Evolutionary conservation across 1,140 invertebrate genomes (phyloP).

Genomic region (Aphaenogaster ashmeadi): DNA sequence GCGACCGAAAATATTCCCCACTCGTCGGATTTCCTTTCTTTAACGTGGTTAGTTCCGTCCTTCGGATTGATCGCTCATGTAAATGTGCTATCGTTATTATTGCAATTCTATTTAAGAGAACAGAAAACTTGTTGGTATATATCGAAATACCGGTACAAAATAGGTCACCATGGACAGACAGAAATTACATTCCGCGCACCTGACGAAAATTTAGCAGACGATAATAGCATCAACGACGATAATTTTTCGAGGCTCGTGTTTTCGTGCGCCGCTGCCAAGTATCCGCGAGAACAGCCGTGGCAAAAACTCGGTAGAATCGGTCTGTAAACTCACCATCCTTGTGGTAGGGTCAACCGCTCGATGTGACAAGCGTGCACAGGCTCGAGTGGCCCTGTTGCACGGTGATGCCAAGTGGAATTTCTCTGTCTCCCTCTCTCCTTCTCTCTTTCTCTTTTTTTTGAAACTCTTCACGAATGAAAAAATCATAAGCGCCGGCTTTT

Average conservation of each 20-base stretch:
- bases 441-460: background rate
- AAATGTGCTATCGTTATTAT: background rate
- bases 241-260: background rate
- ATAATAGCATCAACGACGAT: background rate
- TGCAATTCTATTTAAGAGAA: background rate
- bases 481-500: slow-evolving; percentile 26
- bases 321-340: background rate
- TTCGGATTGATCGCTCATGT: background rate
- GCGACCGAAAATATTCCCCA: background rate
- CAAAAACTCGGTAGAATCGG: background rate
- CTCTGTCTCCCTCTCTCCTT: background rate
- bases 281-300: background rate
- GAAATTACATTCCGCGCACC: background rate
- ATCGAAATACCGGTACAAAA: background rate
- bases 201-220: background rate
- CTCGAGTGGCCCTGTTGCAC: slow-evolving; percentile 33
- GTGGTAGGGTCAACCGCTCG: slow-evolving; percentile 3
- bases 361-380: background rate
- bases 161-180: background rate
- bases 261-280: background rate
- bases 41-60: background rate
- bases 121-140: background rate
- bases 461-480: slow-evolving; percentile 12
- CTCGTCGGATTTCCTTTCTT: background rate
- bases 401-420: background rate